These are phyloP conservation scores for Megalops cyprinoides DNA, from an alignment of 2,797 vertebrate genomes.

Conservation along the genomic window DNA sequence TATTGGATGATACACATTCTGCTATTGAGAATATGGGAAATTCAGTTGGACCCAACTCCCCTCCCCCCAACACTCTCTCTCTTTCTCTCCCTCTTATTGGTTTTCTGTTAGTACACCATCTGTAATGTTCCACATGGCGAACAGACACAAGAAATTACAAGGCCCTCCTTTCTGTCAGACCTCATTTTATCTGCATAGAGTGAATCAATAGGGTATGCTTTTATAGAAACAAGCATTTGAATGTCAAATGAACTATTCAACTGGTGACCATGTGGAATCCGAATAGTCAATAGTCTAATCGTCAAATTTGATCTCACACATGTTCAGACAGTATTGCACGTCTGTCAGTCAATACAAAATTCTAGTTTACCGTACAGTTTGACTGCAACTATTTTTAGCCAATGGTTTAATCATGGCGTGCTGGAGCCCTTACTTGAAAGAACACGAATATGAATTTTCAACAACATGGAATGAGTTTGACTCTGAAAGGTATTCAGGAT, in stretches of 20 bases:
- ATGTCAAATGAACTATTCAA: background rate
- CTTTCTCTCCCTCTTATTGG: no score
- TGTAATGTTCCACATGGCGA: no score
- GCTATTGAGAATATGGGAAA: background rate
- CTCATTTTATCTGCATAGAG: background rate
- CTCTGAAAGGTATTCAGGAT: constrained; percentile 15
- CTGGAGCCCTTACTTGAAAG: background rate
- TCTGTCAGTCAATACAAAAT: background rate
- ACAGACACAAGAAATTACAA: background rate
- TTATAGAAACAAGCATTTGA: background rate
- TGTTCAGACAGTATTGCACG: no score
- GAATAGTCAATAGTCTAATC: no score
- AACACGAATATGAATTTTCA: background rate
- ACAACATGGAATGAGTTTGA: no score
- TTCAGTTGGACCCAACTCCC: background rate
- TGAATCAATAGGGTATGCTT: no score
- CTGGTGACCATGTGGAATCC: background rate
- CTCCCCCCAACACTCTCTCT: no score
- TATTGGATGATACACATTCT: background rate
- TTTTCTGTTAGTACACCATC: no score
- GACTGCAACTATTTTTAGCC: background rate
- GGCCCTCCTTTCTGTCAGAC: background rate
- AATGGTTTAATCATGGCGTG: background rate
- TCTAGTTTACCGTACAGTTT: background rate
- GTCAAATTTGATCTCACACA: no score